Base-by-base conservation (phyloP, 2,888 invertebrate genomes). In the Lasius fuliginosus region DNA sequence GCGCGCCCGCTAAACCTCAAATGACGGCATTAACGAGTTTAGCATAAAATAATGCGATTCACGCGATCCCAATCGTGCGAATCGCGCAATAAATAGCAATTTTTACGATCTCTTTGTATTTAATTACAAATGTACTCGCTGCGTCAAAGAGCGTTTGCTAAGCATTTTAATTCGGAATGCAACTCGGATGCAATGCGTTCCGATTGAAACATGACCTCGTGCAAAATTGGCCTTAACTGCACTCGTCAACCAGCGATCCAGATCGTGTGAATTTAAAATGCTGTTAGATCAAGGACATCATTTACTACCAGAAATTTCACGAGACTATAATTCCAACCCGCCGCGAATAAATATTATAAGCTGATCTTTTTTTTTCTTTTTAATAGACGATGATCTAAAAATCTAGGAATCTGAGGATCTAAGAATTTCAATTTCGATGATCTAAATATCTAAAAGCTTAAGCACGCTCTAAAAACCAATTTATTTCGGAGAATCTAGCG, bases 191-290 rank as follows among this genome's bases (percentile, higher is more conserved):
- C 53, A 27, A 77, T 40, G 56, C 56, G 40, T 30, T 30, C 11
- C 67, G 67, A 53, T 77, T 67, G 67, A 67, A 56, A 77, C 36
- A 49, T 27, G 75, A 76, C 64, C 64, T 67, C 68, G 77, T 40
- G 40, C 9, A 56, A 67, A 77, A 77, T 76, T 67, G 65, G 33
- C 53, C 53, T 76, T 56, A 67, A 49, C 53, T 42, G 36, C 40
- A 49, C 64, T 46, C 46, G 46, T 58, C 40, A 67, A 6, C 64
- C 49, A n/a, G 4, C 75, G n/a, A 74, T 82, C 53, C 60, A 75
- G 36, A 73, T 75, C 73, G n/a, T 40, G 53, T 30, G 68, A 67
- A 40, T 77, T 15, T 36, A 77, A 67, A 67, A 77, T 27, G 27
- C 23, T 67, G 30, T 40, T 56, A 77, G 27, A 77, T 56, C 67